Evolutionary conservation across 2,113 vertebrate species (phyloP), one percentile per base, ranked within the genome.

Genomic region (Psittacula cyanocephala): DNA sequence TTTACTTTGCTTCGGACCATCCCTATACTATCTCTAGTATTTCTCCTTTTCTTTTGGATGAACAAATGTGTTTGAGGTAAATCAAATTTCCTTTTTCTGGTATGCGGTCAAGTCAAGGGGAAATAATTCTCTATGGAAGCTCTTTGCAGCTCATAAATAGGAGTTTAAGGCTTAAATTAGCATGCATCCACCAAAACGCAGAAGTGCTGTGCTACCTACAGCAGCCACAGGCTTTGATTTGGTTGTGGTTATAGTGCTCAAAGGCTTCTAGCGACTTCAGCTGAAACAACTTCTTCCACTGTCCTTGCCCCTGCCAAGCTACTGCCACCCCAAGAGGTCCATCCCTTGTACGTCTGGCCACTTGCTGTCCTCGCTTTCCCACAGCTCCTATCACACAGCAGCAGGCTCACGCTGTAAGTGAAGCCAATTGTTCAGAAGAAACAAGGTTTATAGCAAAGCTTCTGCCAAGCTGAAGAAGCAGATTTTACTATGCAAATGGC

Each of bases 401-500:
- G 35, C 81, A 75, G 69, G 88, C 1, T 71, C 3, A 22, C 2
- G 1, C n/a, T 46, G 16, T 2, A 46, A 94, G 69, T 0, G n/a
- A 24, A 95, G 68, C 44, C 68, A 33, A 25, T 17, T 22, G 44
- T 3, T 77, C 68, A 50, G 29, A 69, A 88, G 39, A 53, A 89
- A 75, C 33, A n/a, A 72, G 72, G 67, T 70, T 89, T 18, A n/a
- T 60, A 39, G 83, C 64, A 91, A 75, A 91, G 79, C 6, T 72
- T 35, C 81, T 55, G 67, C 90, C 44, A 71, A 47, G 72, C 59
- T 80, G 62, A 88, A 92, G 52, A 15, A 94, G 70, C n/a, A 60
- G 57, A 67, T 91, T 92, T 93, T 62, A 46, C 81, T 65, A 79
- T 91, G 92, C 74, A 94, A 97, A 85, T 63, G 31, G 70, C 25